Evolutionary conservation across 1,140 invertebrate genomes (phyloP).

Genomic region (Panagrolaimus sp.): DNA sequence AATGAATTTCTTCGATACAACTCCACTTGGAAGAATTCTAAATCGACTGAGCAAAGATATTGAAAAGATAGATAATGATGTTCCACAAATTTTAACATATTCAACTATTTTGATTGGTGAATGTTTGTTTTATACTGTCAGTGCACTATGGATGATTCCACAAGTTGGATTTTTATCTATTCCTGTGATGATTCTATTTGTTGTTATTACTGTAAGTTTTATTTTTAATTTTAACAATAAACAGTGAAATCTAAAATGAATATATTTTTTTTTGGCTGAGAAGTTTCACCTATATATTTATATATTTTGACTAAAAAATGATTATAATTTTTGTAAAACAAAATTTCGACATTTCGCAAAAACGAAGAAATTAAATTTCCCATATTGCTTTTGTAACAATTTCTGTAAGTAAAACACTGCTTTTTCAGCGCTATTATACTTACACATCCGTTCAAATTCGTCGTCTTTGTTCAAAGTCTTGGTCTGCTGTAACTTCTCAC

Average conservation of each 20-base stretch:
- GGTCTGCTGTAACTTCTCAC: neutral
- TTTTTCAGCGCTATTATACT: conserved; percentile 1
- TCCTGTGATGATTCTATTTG: neutral
- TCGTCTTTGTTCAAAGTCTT: conserved; percentile 1
- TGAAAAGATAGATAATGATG: conserved; percentile 2
- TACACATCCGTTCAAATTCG: conserved; percentile 7
- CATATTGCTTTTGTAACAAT: too few relatives aligned
- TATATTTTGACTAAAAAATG: too few relatives aligned
- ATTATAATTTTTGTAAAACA: too few relatives aligned
- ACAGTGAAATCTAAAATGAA: neutral
- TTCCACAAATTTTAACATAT: conserved; percentile 17
- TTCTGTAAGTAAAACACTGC: too few relatives aligned
- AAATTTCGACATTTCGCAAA: too few relatives aligned
- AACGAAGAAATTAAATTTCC: too few relatives aligned
- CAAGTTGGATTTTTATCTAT: neutral
- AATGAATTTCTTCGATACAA: neutral
- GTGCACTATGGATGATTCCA: neutral
- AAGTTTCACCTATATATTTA: too few relatives aligned
- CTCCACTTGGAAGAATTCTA: neutral
- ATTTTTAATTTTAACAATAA: conserved; percentile 13
- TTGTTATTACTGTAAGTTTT: neutral
- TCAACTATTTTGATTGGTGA: neutral
- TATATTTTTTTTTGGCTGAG: too few relatives aligned
- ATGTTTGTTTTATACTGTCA: neutral
- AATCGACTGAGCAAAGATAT: conserved; percentile 7